Percentiles rank a stretch among this genome's conserved stretches.
Evolutionary conservation across 1,140 invertebrate genomes (phyloP).

Genomic region (Trialeurodes vaporariorum): DNA sequence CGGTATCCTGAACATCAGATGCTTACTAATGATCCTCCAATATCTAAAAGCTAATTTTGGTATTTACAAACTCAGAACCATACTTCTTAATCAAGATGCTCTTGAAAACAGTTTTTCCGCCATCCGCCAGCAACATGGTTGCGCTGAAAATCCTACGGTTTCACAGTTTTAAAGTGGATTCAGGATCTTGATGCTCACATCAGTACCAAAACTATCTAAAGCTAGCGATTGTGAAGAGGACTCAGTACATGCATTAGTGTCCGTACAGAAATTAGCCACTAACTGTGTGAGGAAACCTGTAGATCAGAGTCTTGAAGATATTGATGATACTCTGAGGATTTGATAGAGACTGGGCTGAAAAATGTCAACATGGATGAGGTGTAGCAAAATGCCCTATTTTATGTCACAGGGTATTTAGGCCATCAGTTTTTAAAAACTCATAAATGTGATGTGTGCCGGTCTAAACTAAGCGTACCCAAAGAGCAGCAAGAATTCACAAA

Average conservation of each 20-base stretch:
- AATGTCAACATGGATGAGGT: not conserved
- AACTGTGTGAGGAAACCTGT: too few species aligned
- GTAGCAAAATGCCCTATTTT: not conserved
- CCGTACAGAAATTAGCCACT: not conserved
- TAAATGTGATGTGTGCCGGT: too few species aligned
- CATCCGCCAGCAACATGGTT: not conserved
- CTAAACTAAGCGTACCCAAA: too few species aligned
- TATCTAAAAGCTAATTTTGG: not conserved
- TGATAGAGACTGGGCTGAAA: not conserved
- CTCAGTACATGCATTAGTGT: not conserved
- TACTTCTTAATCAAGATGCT: not conserved
- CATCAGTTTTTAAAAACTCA: constrained; percentile 1
- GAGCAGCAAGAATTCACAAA: too few species aligned
- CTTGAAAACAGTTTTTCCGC: not conserved
- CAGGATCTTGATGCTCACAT: not conserved
- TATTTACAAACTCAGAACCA: not conserved
- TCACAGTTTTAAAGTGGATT: not conserved
- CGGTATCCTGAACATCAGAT: not conserved
- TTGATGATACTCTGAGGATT: not conserved
- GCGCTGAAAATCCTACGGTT: not conserved
- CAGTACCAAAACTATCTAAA: not conserved
- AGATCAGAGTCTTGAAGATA: too few species aligned
- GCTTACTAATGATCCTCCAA: not conserved
- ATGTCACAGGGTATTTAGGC: not conserved
- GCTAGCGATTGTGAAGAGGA: not conserved